A percentile compares a stretch with the other conserved stretches of the same genome.
Evolutionary conservation across 1,140 invertebrate species (phyloP).

Genomic region (Orius laevigatus): DNA sequence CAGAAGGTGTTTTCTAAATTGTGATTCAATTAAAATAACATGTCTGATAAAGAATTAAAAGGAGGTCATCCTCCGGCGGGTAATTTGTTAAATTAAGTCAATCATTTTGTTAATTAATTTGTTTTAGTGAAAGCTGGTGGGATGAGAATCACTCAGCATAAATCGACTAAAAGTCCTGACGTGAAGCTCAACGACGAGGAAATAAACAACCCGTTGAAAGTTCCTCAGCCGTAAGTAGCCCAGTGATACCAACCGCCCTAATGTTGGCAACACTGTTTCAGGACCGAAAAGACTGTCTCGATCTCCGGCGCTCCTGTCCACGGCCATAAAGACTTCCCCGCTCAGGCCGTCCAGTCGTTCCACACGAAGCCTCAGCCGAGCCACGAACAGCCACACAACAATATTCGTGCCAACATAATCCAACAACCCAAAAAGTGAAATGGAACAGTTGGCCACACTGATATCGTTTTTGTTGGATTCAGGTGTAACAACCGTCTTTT

Average conservation of each 20-base stretch:
- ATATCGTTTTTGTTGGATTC: too few relatives aligned
- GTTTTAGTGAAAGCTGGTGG: slow-evolving; percentile 72
- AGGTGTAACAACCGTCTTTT: too few relatives aligned
- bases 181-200: slow-evolving; percentile 28
- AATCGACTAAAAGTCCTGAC: slow-evolving; percentile 38
- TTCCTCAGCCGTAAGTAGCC: slow-evolving; percentile 1
- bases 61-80: too few relatives aligned
- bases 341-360: slow-evolving; percentile 64
- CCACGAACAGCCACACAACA: slow-evolving; percentile 14
- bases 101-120: too few relatives aligned
- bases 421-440: slow-evolving; percentile 20
- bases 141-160: slow-evolving; percentile 82
- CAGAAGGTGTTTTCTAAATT: too few relatives aligned
- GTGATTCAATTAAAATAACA: too few relatives aligned
- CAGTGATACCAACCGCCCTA: too few relatives aligned
- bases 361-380: slow-evolving; percentile 49
- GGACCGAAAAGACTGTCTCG: slow-evolving; percentile 54
- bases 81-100: too few relatives aligned
- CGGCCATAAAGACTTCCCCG: slow-evolving; percentile 75
- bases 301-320: slow-evolving; percentile 62
- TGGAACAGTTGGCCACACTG: too few relatives aligned
- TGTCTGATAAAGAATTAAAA: too few relatives aligned
- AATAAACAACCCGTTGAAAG: slow-evolving; percentile 21
- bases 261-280: too few relatives aligned
- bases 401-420: slow-evolving; percentile 15